Evolutionary conservation across 2,113 vertebrate genomes (phyloP).

Genomic region (Ophiodon elongatus): DNA sequence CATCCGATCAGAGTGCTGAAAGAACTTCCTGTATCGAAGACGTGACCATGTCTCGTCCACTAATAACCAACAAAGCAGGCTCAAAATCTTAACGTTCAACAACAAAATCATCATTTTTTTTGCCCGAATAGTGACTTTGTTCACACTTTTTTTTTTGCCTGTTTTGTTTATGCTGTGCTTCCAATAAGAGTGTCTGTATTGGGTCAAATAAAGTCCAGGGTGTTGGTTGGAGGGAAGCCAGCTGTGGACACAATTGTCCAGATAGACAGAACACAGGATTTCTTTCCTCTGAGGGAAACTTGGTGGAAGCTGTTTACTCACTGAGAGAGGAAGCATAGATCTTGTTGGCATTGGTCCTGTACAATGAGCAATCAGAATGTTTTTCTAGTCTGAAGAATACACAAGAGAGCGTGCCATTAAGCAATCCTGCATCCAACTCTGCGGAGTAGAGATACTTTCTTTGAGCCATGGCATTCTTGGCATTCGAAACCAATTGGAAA

Average conservation of each 20-base stretch:
- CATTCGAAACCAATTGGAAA: not conserved
- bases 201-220: slow-evolving; percentile 15
- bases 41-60: not conserved
- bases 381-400: slow-evolving; percentile 17
- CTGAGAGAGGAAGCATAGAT: slow-evolving; percentile 40
- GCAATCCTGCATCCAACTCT: not conserved
- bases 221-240: slow-evolving; percentile 59
- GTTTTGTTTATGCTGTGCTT: not conserved
- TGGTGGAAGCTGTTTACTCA: slow-evolving; percentile 45
- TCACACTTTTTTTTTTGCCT: slow-evolving; percentile 9
- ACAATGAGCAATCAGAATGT: not conserved
- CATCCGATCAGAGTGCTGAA: slow-evolving; percentile 27
- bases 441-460: not conserved
- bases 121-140: not conserved
- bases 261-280: slow-evolving; percentile 45
- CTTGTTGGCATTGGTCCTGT: slow-evolving; percentile 13
- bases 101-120: not conserved
- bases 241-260: slow-evolving; percentile 53
- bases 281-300: slow-evolving; percentile 49
- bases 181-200: slow-evolving; percentile 6
- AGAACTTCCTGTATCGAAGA: slow-evolving; percentile 14
- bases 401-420: not conserved
- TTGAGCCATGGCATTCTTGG: not conserved
- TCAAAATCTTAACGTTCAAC: not conserved
- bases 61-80: not conserved